These are phyloP conservation scores for Galemys pyrenaicus DNA, from an alignment of 2,113 vertebrate genomes.

Conservation along the genomic window DNA sequence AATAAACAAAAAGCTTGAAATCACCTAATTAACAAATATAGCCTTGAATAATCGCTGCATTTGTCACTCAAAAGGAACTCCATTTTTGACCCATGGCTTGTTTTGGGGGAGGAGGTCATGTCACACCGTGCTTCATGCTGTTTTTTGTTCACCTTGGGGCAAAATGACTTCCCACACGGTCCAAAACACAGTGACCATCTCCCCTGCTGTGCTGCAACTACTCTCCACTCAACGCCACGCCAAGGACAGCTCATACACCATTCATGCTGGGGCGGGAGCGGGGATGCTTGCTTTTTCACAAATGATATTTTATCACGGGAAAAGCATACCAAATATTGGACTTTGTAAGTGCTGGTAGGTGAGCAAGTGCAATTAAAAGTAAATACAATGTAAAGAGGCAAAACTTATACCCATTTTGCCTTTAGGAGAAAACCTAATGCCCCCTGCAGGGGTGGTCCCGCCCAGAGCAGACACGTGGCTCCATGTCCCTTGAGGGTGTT, in stretches of 20 bases:
- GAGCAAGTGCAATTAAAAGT: slow-evolving; percentile 71
- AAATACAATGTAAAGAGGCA: slow-evolving; percentile 61
- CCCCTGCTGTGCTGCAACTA: background rate
- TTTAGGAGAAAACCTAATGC: background rate
- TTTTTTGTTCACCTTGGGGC: background rate
- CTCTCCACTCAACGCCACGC: background rate
- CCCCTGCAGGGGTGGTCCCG: background rate
- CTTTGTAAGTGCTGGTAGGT: slow-evolving; percentile 78
- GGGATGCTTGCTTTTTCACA: background rate
- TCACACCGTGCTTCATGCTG: background rate
- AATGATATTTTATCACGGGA: slow-evolving; percentile 83
- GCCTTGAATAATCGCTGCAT: background rate
- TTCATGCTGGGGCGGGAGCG: background rate
- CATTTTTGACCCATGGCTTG: background rate
- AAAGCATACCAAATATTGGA: slow-evolving; percentile 72
- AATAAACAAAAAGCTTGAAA: background rate
- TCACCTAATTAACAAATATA: background rate
- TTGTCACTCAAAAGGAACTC: background rate
- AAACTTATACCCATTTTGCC: slow-evolving; percentile 50
- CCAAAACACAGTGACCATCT: background rate
- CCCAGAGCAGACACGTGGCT: background rate
- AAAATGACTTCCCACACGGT: background rate
- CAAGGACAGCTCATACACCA: background rate
- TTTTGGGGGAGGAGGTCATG: background rate
- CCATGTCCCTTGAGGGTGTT: background rate